Percentiles rank a stretch among this genome's conserved stretches.
phyloP scores from a whole-genome alignment of 2,888 invertebrate genomes.

The Luffia ferchaultella region DNA sequence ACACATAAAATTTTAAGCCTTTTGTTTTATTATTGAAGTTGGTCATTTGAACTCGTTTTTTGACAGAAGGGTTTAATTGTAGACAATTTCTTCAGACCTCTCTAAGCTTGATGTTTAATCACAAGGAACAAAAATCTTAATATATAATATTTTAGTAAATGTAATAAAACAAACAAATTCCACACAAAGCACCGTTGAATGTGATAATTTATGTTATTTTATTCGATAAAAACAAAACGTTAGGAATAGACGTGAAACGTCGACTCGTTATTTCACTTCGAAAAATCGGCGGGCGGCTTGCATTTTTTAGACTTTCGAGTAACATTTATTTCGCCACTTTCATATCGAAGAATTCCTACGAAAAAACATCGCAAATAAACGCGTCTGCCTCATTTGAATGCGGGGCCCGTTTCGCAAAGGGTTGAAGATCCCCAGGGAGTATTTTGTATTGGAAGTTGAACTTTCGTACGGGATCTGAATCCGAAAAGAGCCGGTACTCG shows the following conservation, averaged over 20 bases:
- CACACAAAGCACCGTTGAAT: no score
- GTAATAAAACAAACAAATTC: no score
- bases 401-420: background rate
- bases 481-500: background rate
- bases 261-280: background rate
- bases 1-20: no score
- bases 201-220: no score
- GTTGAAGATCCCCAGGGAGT: background rate
- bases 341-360: background rate
- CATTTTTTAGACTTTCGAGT: background rate
- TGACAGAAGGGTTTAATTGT: no score
- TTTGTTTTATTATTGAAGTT: no score
- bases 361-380: background rate
- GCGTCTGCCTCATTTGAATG: background rate
- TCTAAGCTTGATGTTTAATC: no score
- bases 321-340: background rate
- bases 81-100: no score
- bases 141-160: no score
- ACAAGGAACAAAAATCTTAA: no score
- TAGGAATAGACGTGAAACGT: background rate
- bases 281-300: background rate
- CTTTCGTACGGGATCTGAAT: background rate
- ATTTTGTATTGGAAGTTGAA: background rate
- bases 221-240: background rate
- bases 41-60: no score